Conservation (phyloP, 2,113 vertebrate species). For the Protomyctophum bolini region DNA sequence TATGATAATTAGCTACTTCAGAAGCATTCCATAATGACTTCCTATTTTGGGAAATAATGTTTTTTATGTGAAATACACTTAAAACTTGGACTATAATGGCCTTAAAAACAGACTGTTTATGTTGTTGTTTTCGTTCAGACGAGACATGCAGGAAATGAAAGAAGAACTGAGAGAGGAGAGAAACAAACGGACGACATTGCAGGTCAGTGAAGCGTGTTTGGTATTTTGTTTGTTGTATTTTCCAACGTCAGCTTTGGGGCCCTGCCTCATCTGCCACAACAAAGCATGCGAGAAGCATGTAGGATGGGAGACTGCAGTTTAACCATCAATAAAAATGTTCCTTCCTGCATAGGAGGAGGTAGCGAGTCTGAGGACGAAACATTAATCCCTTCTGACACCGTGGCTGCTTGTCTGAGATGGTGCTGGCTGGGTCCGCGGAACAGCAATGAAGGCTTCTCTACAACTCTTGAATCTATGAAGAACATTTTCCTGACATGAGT, state of each 20-base stretch:
- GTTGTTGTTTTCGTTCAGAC: constrained; percentile 59
- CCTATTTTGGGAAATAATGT: too few relatives aligned
- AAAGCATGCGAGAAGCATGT: constrained; percentile 6
- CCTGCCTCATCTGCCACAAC: neutral
- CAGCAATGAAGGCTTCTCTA: neutral
- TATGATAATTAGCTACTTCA: neutral
- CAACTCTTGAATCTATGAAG: constrained; percentile 7
- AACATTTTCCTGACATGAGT: constrained; percentile 23
- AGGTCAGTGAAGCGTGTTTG: constrained; percentile 59
- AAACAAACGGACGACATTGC: constrained; percentile 68
- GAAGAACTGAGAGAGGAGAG: constrained; percentile 75
- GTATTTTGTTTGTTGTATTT: neutral
- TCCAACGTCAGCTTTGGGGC: neutral
- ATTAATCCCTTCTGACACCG: constrained; percentile 36
- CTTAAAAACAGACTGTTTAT: neutral
- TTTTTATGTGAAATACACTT: too few relatives aligned
- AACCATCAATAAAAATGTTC: neutral
- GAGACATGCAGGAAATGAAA: constrained; percentile 79
- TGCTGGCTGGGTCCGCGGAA: neutral
- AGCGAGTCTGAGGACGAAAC: constrained; percentile 56
- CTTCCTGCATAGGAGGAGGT: constrained; percentile 72
- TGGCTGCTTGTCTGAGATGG: constrained; percentile 21
- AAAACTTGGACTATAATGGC: too few relatives aligned
- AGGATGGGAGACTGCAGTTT: neutral
- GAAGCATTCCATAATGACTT: too few relatives aligned